These are phyloP conservation scores for Mythimna loreyi DNA, from an alignment of 2,888 invertebrate genomes.

Conservation along the genomic window DNA sequence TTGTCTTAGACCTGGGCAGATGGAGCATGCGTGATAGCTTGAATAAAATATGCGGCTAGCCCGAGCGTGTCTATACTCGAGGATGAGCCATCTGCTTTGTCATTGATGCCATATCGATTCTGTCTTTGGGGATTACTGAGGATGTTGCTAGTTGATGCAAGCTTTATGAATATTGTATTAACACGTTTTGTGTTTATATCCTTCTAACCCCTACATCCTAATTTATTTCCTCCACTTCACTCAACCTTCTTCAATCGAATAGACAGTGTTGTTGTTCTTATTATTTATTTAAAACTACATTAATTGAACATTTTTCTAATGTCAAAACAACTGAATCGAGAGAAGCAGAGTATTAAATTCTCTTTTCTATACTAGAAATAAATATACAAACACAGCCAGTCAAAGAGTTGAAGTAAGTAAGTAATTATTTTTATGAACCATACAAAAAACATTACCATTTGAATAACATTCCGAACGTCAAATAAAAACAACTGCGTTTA, in stretches of 20 bases:
- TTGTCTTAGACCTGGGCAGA: constrained; percentile 66
- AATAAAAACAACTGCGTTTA: constrained; percentile 5
- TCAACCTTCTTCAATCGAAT: not conserved
- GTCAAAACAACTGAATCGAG: not conserved
- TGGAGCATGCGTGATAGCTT: constrained; percentile 58
- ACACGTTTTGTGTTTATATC: not conserved
- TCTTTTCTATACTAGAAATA: too few species aligned
- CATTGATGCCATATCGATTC: constrained; percentile 36
- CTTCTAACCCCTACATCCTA: not conserved
- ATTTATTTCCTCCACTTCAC: not conserved
- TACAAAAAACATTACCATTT: not conserved
- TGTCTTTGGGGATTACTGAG: constrained; percentile 24
- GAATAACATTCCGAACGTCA: not conserved
- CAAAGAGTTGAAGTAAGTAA: not conserved
- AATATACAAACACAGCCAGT: not conserved
- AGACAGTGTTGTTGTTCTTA: not conserved
- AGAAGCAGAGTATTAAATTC: too few species aligned
- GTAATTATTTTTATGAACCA: not conserved
- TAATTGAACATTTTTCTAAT: not conserved
- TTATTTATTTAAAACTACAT: not conserved
- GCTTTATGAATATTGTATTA: not conserved
- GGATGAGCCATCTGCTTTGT: constrained; percentile 38
- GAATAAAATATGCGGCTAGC: constrained; percentile 57
- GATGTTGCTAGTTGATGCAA: constrained; percentile 8
- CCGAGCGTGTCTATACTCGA: constrained; percentile 29